These are phyloP conservation scores for Cheilosia impressa DNA, from an alignment of 2,888 invertebrate species.

Conservation along the genomic window DNA sequence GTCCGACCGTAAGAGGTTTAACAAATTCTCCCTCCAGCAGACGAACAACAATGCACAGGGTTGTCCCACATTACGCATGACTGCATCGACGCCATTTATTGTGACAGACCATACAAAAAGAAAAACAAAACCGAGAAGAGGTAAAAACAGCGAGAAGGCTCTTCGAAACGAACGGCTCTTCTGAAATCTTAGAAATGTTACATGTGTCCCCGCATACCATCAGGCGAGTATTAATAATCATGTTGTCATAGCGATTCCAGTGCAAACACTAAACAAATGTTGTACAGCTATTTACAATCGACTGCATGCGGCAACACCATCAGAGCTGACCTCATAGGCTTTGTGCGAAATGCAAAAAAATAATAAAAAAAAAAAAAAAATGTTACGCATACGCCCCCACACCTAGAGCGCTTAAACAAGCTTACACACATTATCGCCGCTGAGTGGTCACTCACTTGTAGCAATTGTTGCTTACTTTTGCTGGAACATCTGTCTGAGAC, in stretches of 20 bases:
- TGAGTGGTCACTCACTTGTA: neutral
- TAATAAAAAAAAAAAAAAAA: neutral
- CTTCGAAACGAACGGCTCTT: slow-evolving; percentile 38
- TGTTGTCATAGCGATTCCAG: slow-evolving; percentile 3
- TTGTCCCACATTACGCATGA: slow-evolving; percentile 65
- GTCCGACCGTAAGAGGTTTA: slow-evolving; percentile 1
- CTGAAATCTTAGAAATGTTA: slow-evolving; percentile 62
- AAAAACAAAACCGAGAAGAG: slow-evolving; percentile 1
- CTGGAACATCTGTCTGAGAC: slow-evolving; percentile 45
- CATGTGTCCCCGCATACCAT: neutral
- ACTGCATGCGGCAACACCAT: neutral
- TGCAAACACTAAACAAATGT: slow-evolving; percentile 5
- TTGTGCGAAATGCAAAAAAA: neutral
- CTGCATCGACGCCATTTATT: slow-evolving; percentile 2
- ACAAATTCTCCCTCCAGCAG: slow-evolving; percentile 30
- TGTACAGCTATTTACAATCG: neutral
- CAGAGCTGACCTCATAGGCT: slow-evolving; percentile 21
- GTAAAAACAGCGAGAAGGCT: neutral
- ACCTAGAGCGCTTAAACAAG: slow-evolving; percentile 8
- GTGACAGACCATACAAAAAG: neutral
- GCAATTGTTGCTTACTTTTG: slow-evolving; percentile 6
- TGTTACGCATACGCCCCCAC: slow-evolving; percentile 61
- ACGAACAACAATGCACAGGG: slow-evolving; percentile 42
- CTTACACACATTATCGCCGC: slow-evolving; percentile 10
- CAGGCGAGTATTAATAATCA: slow-evolving; percentile 23